Base-by-base conservation (phyloP, 2,797 vertebrate species). In the Myotis daubentonii region DNA sequence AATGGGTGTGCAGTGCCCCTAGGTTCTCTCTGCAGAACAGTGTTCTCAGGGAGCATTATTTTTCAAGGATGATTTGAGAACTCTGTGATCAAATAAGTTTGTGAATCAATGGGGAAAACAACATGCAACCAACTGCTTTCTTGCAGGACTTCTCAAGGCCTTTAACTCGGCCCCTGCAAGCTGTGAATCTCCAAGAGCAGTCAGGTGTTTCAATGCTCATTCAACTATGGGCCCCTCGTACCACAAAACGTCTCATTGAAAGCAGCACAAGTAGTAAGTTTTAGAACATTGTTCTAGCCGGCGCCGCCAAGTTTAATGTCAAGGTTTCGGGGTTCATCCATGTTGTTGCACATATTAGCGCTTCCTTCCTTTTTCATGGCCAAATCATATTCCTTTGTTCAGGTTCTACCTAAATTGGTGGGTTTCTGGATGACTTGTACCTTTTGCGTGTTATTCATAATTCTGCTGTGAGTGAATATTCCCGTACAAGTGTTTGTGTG, bases 1-100 rank as follows among this genome's bases (percentile, higher is more conserved):
- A 68, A 30, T 10, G 15, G 11, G 23, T 12, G 5, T 28, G 30
- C 6, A 3, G 0, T 41, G 5, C 2, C 23, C 23, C 36, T 6
- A 19, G 30, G 6, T 70, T 68, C 41, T 57, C 23, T 25, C 30
- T 28, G 44, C 1, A n/a, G 10, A 53, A 68, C 7, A 25, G 10
- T 51, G 53, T 23, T 72, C n/a, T 75, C 36, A 36, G 23, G n/a
- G 74, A 81, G 10, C 13, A 11, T 30, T 51, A 44, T 28, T 89
- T 87, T 33, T 30, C 60, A 87, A 74, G n/a, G 28, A 30, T 44
- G 7, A 5, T 20, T 0, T 2, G 30, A 16, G 19, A 76, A 53
- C 1, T 82, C 33, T 1, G 2, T 2, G 20, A 51, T 36, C 25
- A 79, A 57, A 5, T 20, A 70, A 19, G 12, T 30, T 13, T 33